Evolutionary conservation across 2,888 invertebrate species (phyloP).

Genomic region (Parelbella ahira): DNA sequence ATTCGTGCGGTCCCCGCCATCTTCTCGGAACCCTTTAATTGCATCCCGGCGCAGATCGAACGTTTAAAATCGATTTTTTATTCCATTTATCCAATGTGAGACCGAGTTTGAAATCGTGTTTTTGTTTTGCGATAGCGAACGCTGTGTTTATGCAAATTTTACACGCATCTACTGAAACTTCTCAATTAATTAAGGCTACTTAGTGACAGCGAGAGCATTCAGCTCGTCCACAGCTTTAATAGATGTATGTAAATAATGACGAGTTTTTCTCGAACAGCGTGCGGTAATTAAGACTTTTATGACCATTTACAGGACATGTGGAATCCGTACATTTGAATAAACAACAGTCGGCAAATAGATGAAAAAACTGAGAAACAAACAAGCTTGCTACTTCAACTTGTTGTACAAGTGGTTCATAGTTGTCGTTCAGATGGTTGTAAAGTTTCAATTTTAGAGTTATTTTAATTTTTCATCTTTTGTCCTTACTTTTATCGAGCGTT

Average conservation of each 20-base stretch:
- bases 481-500: too few relatives aligned
- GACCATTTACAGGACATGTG: slow-evolving; percentile 8
- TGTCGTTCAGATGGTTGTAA: too few relatives aligned
- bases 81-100: slow-evolving; percentile 73
- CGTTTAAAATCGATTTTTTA: slow-evolving; percentile 78
- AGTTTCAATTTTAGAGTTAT: too few relatives aligned
- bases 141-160: slow-evolving; percentile 77
- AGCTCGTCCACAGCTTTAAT: slow-evolving; percentile 13
- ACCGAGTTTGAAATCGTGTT: slow-evolving; percentile 63
- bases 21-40: slow-evolving; percentile 78
- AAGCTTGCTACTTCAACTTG: background rate
- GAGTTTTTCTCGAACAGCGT: slow-evolving; percentile 24
- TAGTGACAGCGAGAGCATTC: slow-evolving; percentile 26
- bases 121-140: slow-evolving; percentile 68
- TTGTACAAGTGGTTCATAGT: too few relatives aligned
- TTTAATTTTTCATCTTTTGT: too few relatives aligned
- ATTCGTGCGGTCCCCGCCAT: slow-evolving; percentile 53
- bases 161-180: slow-evolving; percentile 75
- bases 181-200: slow-evolving; percentile 64
- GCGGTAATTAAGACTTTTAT: slow-evolving; percentile 18
- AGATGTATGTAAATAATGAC: slow-evolving; percentile 24
- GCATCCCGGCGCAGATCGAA: slow-evolving; percentile 76
- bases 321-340: slow-evolving; percentile 6
- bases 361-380: background rate
- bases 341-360: background rate